Evolutionary conservation across 2,888 invertebrate species (phyloP).

Genomic region (Meloe dianella): DNA sequence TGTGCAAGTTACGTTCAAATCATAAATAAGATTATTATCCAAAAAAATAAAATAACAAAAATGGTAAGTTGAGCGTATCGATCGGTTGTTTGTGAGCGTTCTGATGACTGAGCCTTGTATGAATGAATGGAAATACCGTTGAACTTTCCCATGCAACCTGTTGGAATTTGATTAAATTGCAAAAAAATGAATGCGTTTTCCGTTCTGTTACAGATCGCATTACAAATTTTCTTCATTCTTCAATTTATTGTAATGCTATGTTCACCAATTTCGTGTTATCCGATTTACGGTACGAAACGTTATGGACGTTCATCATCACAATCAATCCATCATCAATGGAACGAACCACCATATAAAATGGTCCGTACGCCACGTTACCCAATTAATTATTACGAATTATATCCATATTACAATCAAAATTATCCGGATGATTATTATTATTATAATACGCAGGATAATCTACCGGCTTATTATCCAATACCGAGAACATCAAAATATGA

Average conservation of each 20-base stretch:
- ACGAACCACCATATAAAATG: constrained; percentile 47
- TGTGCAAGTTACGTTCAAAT: neutral
- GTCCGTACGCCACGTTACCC: constrained; percentile 60
- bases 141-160: constrained; percentile 11
- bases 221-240: constrained; percentile 48
- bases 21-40: no score
- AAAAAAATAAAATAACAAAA: neutral
- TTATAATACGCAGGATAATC: constrained; percentile 52
- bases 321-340: constrained; percentile 25
- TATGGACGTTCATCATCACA: constrained; percentile 52
- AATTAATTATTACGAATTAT: constrained; percentile 58
- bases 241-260: constrained; percentile 52
- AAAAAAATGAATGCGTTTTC: constrained; percentile 9
- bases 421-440: constrained; percentile 65
- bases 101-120: neutral
- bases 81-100: neutral
- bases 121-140: neutral
- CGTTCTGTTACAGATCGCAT: constrained; percentile 51
- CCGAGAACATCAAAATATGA: constrained; percentile 61
- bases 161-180: constrained; percentile 13
- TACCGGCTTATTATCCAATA: constrained; percentile 55
- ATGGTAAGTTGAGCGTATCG: constrained; percentile 20
- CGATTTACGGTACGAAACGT: constrained; percentile 58
- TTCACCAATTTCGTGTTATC: constrained; percentile 48
- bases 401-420: constrained; percentile 60